phyloP scores from a whole-genome alignment of 2,888 invertebrate genomes.

The Amiota mariae region DNA sequence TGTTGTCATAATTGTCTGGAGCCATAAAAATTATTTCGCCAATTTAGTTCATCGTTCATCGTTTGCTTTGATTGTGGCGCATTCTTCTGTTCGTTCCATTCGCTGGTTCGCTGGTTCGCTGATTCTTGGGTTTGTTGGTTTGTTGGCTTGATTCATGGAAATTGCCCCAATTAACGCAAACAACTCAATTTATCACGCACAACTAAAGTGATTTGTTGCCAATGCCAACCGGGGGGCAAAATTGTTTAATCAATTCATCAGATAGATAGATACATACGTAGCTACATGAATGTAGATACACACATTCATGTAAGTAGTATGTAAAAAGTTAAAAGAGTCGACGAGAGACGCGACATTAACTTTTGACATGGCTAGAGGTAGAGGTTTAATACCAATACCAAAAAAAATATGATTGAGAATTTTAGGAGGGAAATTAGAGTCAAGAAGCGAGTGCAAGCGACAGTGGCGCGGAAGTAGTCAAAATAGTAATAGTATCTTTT shows the following conservation, averaged over 20 bases:
- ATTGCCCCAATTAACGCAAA: conserved; percentile 67
- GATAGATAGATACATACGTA: conserved; percentile 47
- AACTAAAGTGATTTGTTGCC: conserved; percentile 68
- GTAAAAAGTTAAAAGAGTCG: not conserved
- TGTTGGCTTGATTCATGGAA: conserved; percentile 58
- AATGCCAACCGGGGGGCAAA: conserved; percentile 65
- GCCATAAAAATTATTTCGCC: conserved; percentile 31
- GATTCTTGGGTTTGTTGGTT: not conserved
- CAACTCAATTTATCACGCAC: conserved; percentile 69
- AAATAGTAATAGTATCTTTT: conserved; percentile 17
- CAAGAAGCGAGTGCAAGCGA: not conserved
- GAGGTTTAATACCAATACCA: not conserved
- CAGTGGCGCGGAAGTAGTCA: conserved; percentile 8
- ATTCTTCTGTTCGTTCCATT: no score
- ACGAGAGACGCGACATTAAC: conserved; percentile 22
- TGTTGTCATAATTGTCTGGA: conserved; percentile 29
- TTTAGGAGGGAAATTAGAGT: no score
- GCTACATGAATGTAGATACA: conserved; percentile 24
- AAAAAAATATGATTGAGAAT: no score
- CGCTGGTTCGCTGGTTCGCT: not conserved
- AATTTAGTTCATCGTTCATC: conserved; percentile 12
- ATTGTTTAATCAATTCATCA: conserved; percentile 67
- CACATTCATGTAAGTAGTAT: conserved; percentile 30
- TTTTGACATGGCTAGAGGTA: conserved; percentile 34
- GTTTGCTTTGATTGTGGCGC: no score